Conservation (phyloP, 1,140 invertebrate species). For the Diuraphis noxia region DNA sequence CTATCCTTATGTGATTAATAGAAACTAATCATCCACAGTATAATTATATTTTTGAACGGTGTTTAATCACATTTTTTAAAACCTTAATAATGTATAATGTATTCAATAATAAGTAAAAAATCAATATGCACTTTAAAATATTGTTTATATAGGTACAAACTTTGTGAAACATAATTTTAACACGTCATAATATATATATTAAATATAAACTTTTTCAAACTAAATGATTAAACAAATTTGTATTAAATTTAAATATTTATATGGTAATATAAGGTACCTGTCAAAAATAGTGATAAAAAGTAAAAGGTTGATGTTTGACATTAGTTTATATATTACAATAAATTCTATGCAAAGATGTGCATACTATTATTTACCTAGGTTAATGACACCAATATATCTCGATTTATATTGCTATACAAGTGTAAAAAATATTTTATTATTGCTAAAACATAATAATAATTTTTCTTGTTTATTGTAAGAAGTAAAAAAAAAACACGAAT, state of each 20-base stretch:
- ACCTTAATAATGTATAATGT: neutral
- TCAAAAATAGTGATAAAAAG: neutral
- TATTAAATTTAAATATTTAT: neutral
- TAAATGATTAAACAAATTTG: neutral
- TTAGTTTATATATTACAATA: neutral
- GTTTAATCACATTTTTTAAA: neutral
- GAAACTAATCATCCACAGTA: neutral
- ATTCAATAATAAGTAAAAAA: neutral
- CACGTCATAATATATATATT: neutral
- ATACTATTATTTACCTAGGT: neutral
- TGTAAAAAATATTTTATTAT: neutral
- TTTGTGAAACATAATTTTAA: neutral
- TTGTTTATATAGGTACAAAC: neutral
- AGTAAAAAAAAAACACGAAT: neutral
- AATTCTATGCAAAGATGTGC: neutral
- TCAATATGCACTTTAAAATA: neutral
- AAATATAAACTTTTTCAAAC: neutral
- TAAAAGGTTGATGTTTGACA: neutral
- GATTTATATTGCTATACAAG: neutral
- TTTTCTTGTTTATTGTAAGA: neutral
- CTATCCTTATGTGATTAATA: neutral
- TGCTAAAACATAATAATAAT: conserved; percentile 24
- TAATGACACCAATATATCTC: neutral
- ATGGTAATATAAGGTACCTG: neutral
- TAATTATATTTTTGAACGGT: neutral